phyloP scores from a whole-genome alignment of 2,888 invertebrate genomes.

The Melanargia galathea region DNA sequence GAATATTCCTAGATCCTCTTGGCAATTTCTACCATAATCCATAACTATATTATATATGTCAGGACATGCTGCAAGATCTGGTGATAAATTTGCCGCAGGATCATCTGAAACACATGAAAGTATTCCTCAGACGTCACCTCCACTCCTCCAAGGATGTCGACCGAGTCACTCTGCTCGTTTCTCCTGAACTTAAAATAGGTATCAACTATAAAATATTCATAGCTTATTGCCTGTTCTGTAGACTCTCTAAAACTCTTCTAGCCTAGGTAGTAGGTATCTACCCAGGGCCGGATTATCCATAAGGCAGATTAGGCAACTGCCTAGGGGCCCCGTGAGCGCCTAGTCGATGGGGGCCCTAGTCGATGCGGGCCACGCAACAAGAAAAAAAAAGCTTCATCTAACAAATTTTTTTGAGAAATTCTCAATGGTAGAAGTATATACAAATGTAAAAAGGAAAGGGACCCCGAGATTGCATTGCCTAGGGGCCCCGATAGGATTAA shows the following conservation, averaged over 20 bases:
- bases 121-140: conserved; percentile 75
- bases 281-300: no score
- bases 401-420: no score
- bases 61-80: conserved; percentile 84
- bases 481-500: no score
- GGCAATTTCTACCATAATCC: neutral
- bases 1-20: neutral
- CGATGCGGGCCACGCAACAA: no score
- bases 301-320: no score
- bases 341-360: no score
- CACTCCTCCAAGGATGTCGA: conserved; percentile 75
- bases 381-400: no score
- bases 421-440: no score
- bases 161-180: conserved; percentile 80
- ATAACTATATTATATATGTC: neutral
- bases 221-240: neutral
- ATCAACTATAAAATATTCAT: conserved; percentile 10
- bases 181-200: conserved; percentile 69
- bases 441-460: no score
- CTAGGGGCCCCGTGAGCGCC: no score
- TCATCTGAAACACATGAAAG: conserved; percentile 84
- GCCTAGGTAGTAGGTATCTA: no score
- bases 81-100: conserved; percentile 83
- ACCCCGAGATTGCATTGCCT: no score
- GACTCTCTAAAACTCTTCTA: neutral